A percentile compares a stretch with the other conserved stretches of the same genome.
Evolutionary conservation across 2,888 invertebrate genomes (phyloP).

Genomic region (Rosalia funebris): DNA sequence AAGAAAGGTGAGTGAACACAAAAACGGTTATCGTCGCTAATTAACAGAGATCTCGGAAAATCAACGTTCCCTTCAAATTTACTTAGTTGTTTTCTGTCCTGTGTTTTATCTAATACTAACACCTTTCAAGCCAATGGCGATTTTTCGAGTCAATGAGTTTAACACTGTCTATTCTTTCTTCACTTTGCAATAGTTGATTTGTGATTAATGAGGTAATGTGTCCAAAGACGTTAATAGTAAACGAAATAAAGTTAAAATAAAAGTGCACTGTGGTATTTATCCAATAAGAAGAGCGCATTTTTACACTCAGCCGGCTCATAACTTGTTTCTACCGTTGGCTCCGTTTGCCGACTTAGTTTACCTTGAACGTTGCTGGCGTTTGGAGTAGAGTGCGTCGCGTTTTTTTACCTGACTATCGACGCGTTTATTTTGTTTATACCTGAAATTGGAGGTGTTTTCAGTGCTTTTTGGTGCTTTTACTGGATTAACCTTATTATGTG

Average conservation of each 20-base stretch:
- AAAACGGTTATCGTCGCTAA: too few species aligned
- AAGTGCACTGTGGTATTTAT: constrained; percentile 30
- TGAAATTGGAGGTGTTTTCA: constrained; percentile 21
- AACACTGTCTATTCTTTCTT: too few species aligned
- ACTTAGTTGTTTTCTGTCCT: too few species aligned
- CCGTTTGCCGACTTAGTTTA: constrained; percentile 46
- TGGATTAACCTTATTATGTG: constrained; percentile 15
- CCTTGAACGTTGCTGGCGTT: constrained; percentile 50
- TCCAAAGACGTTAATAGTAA: too few species aligned
- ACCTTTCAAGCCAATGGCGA: too few species aligned
- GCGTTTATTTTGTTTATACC: constrained; percentile 23
- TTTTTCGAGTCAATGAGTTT: too few species aligned
- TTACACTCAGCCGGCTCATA: constrained; percentile 49
- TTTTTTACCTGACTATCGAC: constrained; percentile 13
- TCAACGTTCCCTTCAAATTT: too few species aligned
- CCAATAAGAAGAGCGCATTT: constrained; percentile 48
- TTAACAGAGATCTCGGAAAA: too few species aligned
- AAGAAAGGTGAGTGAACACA: too few species aligned
- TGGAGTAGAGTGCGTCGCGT: constrained; percentile 31
- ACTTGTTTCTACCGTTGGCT: constrained; percentile 50
- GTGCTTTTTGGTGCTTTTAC: constrained; percentile 20
- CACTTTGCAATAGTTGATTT: too few species aligned
- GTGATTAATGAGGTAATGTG: too few species aligned
- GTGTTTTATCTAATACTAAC: too few species aligned
- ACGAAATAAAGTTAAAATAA: constrained; percentile 14